phyloP scores from a whole-genome alignment of 2,888 invertebrate genomes.

The Germaria angustata region DNA sequence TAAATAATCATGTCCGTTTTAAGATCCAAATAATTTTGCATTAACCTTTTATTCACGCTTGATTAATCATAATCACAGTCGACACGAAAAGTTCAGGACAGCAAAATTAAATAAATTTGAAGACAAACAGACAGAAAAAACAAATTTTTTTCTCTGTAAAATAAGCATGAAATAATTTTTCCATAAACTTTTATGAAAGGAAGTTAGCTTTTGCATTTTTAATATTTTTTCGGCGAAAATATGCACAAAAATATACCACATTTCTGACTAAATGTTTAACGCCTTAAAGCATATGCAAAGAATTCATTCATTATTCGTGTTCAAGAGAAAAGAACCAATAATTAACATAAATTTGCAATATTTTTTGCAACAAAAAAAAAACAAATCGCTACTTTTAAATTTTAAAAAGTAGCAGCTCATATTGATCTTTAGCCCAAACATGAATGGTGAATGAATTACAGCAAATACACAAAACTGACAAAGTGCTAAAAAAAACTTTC shows the following conservation, averaged over 20 bases:
- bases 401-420: conserved; percentile 2
- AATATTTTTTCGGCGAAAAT: conserved; percentile 32
- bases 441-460: neutral
- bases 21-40: too few species aligned
- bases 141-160: too few species aligned
- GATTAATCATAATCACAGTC: too few species aligned
- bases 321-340: neutral
- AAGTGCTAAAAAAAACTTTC: neutral
- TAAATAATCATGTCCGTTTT: too few species aligned
- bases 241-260: conserved; percentile 19
- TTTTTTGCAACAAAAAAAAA: neutral
- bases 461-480: neutral
- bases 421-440: conserved; percentile 3
- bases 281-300: conserved; percentile 30
- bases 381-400: neutral
- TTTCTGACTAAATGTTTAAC: conserved; percentile 47
- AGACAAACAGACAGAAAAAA: too few species aligned
- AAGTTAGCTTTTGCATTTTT: conserved; percentile 39
- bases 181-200: conserved; percentile 7
- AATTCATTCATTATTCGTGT: neutral
- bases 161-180: too few species aligned
- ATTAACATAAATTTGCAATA: conserved; percentile 44
- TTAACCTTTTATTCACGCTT: too few species aligned
- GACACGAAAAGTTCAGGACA: too few species aligned
- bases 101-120: too few species aligned